Conservation (phyloP, 2,113 vertebrate species). For the Upupa epops region DNA sequence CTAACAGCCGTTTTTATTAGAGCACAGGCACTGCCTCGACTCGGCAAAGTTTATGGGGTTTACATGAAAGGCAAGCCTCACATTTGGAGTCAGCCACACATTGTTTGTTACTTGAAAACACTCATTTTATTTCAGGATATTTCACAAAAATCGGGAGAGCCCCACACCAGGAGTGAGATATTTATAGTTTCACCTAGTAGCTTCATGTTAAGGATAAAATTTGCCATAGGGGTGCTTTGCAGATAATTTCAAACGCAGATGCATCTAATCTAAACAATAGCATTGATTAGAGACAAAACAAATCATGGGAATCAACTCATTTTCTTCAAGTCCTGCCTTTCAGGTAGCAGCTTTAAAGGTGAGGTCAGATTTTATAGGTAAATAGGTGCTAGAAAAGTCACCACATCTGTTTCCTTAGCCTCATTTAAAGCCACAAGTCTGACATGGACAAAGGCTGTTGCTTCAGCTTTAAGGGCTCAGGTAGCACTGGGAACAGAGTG, state of each 20-base stretch:
- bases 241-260: not conserved
- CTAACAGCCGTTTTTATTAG: constrained; percentile 77
- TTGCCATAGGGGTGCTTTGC: not conserved
- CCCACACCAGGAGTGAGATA: not conserved
- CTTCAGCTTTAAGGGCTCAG: constrained; percentile 31
- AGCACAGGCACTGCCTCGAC: constrained; percentile 4
- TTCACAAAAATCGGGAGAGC: not conserved
- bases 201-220: constrained; percentile 7
- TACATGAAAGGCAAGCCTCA: not conserved
- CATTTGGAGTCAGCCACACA: not conserved
- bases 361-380: not conserved
- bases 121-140: not conserved
- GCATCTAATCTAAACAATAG: not conserved
- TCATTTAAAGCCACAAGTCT: constrained; percentile 9
- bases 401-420: not conserved
- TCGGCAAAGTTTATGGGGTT: constrained; percentile 36
- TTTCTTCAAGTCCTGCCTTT: not conserved
- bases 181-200: constrained; percentile 32
- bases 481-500: not conserved
- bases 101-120: constrained; percentile 15
- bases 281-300: not conserved
- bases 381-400: not conserved
- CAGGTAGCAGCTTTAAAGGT: not conserved
- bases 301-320: not conserved
- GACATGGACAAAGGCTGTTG: constrained; percentile 9